A percentile compares a stretch with the other conserved stretches of the same genome.
These are phyloP conservation scores for Leptoclinus maculatus DNA, from an alignment of 2,797 vertebrate species.

Conservation along the genomic window DNA sequence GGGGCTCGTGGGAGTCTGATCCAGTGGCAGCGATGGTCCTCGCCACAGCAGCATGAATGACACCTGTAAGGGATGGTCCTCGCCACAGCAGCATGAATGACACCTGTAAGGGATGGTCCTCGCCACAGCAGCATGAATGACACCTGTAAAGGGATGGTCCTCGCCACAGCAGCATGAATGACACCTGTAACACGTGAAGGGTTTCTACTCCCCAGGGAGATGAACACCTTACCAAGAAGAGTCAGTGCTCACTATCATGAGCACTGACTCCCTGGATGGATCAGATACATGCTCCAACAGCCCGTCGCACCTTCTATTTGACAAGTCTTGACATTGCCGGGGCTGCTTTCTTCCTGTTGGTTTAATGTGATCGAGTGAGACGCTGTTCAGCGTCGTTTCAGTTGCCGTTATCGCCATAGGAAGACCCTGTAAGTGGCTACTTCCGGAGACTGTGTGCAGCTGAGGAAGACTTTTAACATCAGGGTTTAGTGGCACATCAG, in stretches of 20 bases:
- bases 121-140: conserved; percentile 27
- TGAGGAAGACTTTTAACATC: background rate
- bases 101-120: too few relatives aligned
- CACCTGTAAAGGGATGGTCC: too few relatives aligned
- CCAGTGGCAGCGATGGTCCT: conserved; percentile 26
- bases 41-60: conserved; percentile 33
- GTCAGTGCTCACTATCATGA: too few relatives aligned
- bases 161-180: conserved; percentile 32
- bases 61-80: too few relatives aligned
- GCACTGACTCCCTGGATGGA: too few relatives aligned
- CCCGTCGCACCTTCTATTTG: conserved; percentile 1
- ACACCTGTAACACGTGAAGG: conserved; percentile 55
- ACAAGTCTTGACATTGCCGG: background rate
- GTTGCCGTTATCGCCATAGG: background rate
- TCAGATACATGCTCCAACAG: background rate
- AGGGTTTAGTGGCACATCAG: background rate
- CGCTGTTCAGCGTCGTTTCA: background rate
- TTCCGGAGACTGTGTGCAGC: background rate
- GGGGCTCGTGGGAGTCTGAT: conserved; percentile 44
- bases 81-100: conserved; percentile 27
- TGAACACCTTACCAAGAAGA: conserved; percentile 15
- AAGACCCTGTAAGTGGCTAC: background rate
- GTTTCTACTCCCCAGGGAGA: conserved; percentile 29
- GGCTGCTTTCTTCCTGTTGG: background rate
- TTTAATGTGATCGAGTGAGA: background rate